phyloP scores from a whole-genome alignment of 2,888 invertebrate genomes.

The Bellardia pandia region DNA sequence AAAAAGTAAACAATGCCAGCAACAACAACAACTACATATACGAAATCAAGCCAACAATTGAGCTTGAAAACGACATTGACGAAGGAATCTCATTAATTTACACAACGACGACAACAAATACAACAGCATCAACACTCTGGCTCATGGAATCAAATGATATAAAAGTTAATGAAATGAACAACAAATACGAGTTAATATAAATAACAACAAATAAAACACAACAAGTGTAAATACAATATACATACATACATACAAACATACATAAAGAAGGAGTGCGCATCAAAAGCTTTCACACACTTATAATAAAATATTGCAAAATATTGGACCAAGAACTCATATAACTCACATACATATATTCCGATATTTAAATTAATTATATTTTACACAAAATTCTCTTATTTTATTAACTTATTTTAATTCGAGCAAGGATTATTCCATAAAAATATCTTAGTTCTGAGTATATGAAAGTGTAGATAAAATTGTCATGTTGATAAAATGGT shows the following conservation, averaged over 20 bases:
- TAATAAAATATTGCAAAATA: not conserved
- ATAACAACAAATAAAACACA: slow-evolving; percentile 1
- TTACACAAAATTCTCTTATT: too few species aligned
- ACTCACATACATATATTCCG: too few species aligned
- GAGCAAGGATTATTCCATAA: too few species aligned
- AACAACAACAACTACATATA: not conserved
- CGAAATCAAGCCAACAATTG: slow-evolving; percentile 18
- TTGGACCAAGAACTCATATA: too few species aligned
- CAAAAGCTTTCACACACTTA: not conserved
- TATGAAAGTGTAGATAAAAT: too few species aligned
- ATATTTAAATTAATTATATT: too few species aligned
- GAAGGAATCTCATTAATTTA: slow-evolving; percentile 52
- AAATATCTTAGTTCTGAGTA: too few species aligned
- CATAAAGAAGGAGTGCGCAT: not conserved
- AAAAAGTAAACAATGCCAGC: not conserved
- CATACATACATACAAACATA: too few species aligned
- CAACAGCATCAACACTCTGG: not conserved
- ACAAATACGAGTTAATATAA: slow-evolving; percentile 2
- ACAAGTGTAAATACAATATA: not conserved
- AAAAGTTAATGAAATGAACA: slow-evolving; percentile 38
- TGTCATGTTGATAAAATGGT: too few species aligned
- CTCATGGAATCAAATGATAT: slow-evolving; percentile 8
- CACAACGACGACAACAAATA: slow-evolving; percentile 12
- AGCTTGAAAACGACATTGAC: slow-evolving; percentile 41
- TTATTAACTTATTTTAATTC: too few species aligned